A percentile compares a stretch with the other conserved stretches of the same genome.
phyloP scores from a whole-genome alignment of 2,113 vertebrate genomes.

The Cephalopholis sonnerati region DNA sequence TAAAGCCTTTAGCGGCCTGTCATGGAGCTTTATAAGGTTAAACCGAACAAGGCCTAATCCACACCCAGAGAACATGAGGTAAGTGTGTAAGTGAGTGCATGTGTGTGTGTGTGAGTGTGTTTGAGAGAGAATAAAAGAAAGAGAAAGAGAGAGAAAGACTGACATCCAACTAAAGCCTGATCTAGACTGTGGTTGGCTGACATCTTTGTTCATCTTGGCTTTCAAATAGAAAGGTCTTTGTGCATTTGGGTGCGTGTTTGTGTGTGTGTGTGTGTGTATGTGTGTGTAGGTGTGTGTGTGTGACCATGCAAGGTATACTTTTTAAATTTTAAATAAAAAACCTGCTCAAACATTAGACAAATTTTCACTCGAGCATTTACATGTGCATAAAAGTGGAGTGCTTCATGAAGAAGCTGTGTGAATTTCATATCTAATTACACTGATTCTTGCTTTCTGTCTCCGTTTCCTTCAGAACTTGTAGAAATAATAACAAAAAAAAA shows the following conservation, averaged over 20 bases:
- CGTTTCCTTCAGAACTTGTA: slow-evolving; percentile 31
- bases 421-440: slow-evolving; percentile 33
- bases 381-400: slow-evolving; percentile 6
- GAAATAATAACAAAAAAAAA: slow-evolving; percentile 17
- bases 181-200: slow-evolving; percentile 17
- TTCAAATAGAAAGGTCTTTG: neutral
- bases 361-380: slow-evolving; percentile 6
- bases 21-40: slow-evolving; percentile 71
- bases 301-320: neutral
- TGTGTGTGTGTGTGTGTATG: neutral
- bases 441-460: slow-evolving; percentile 11
- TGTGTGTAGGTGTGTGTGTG: neutral
- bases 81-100: slow-evolving; percentile 14
- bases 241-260: neutral
- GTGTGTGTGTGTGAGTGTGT: slow-evolving; percentile 8
- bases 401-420: neutral
- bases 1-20: slow-evolving; percentile 64
- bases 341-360: neutral
- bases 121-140: no score
- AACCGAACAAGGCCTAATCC: slow-evolving; percentile 68
- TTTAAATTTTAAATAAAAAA: neutral
- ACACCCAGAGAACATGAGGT: slow-evolving; percentile 25
- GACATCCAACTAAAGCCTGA: slow-evolving; percentile 15
- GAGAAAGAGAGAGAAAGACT: neutral
- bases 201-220: slow-evolving; percentile 28